phyloP scores from a whole-genome alignment of 23 tunicate species.

The Trididemnum nubilum region DNA sequence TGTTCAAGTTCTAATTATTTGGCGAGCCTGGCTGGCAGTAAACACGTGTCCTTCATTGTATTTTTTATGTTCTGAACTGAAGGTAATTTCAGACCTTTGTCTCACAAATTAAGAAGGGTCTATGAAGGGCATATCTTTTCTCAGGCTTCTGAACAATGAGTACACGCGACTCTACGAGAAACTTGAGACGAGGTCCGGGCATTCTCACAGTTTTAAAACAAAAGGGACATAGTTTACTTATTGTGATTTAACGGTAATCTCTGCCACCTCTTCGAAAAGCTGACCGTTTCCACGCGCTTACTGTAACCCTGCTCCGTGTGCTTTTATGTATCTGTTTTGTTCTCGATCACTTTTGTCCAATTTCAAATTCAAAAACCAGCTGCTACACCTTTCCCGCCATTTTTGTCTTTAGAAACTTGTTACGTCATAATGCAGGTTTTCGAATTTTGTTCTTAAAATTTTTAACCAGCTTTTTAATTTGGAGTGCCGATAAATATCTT shows the following conservation, averaged over 20 bases:
- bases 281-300: not conserved
- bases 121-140: slow-evolving; percentile 17
- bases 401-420: no score
- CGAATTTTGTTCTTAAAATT: no score
- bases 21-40: not conserved
- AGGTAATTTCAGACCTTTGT: not conserved
- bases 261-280: not conserved
- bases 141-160: slow-evolving; percentile 2
- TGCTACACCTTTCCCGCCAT: no score
- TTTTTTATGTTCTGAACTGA: not conserved
- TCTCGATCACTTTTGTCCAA: no score
- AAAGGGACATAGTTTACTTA: slow-evolving; percentile 1
- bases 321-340: not conserved
- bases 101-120: not conserved
- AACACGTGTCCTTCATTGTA: not conserved
- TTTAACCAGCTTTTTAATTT: no score
- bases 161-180: slow-evolving; percentile 37
- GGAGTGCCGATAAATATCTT: no score
- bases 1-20: not conserved
- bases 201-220: slow-evolving; percentile 38
- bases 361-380: no score
- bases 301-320: slow-evolving; percentile 1
- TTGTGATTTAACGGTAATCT: not conserved
- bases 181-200: not conserved
- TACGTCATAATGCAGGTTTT: no score